Percentiles rank a stretch among this genome's conserved stretches.
Evolutionary conservation across 2,113 vertebrate species (phyloP).

Genomic region (Platycercus adscitus): DNA sequence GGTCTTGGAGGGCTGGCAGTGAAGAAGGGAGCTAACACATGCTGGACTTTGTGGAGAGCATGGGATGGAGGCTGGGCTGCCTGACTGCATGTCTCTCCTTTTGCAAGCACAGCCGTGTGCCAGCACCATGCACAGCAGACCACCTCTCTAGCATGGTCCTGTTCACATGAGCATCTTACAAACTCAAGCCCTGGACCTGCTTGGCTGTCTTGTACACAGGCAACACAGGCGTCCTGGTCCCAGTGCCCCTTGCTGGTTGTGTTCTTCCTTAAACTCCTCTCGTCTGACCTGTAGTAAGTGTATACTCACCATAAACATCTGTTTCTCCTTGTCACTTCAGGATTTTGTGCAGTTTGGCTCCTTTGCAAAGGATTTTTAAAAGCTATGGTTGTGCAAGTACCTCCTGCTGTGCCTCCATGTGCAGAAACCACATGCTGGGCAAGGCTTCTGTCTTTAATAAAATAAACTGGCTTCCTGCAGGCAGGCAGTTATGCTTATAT

Average conservation of each 20-base stretch:
- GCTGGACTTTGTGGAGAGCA: neutral
- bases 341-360: neutral
- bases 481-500: neutral
- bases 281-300: neutral
- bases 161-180: neutral
- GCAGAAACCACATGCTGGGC: neutral
- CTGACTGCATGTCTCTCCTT: neutral
- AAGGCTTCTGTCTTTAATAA: neutral
- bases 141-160: too few relatives aligned
- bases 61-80: neutral
- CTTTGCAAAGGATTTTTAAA: neutral
- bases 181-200: neutral
- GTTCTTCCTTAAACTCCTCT: neutral
- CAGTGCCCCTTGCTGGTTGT: neutral
- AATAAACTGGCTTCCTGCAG: neutral
- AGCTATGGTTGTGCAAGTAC: neutral
- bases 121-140: accelerated
- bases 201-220: neutral
- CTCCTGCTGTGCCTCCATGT: neutral
- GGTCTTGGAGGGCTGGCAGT: neutral
- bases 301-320: neutral
- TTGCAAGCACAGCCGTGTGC: accelerated
- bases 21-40: neutral
- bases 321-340: neutral
- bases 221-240: accelerated